Evolutionary conservation across 1,140 invertebrate species (phyloP), one percentile per base, ranked within the genome.

Genomic region (Caenorhabditis brenneri): DNA sequence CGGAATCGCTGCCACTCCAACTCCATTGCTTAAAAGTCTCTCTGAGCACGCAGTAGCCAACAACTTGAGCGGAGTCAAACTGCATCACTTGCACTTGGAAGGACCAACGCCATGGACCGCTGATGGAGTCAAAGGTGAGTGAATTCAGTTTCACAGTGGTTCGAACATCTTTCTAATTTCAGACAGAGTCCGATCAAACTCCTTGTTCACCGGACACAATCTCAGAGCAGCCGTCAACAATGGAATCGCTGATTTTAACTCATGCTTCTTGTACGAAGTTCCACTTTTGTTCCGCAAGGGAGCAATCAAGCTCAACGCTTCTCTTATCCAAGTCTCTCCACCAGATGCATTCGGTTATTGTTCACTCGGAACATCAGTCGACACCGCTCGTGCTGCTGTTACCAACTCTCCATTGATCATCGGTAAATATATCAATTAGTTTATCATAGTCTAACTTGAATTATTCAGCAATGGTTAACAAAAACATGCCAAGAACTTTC

Each of bases 51-150:
- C 95, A 1, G 94, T 94, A 87, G 91, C 92, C 10, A 93, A 93
- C 1, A 92, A 94, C 16, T 90, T 97, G 24, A 93, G 93, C 86
- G 93, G 95, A 91, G 93, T 97, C 5, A 94, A 93, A 31, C 93
- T 97, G 0, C 95, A 95, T 88, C 96, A 97, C 88, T 97, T 97
- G 93, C 96, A 97, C 91, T 96, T 96, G 0, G 96, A 97, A 92
- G 95, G 95, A 58, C 93, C 94, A 0, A 95, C 95, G 0, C 91
- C 93, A 0, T 97, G 96, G 89, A 93, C 94, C 27, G 93, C 94
- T n/a, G 94, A 94, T 19, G 95, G 95, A 86, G 95, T 93, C 91
- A 93, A 94, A 91, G 94, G 94, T 92, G 93, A 93, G 55, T 92
- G 88, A 46, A 22, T 53, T 36, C 9, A 42, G 80, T 46, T 55